These are phyloP conservation scores for Spodoptera exigua DNA, from an alignment of 2,888 invertebrate species.

Conservation along the genomic window DNA sequence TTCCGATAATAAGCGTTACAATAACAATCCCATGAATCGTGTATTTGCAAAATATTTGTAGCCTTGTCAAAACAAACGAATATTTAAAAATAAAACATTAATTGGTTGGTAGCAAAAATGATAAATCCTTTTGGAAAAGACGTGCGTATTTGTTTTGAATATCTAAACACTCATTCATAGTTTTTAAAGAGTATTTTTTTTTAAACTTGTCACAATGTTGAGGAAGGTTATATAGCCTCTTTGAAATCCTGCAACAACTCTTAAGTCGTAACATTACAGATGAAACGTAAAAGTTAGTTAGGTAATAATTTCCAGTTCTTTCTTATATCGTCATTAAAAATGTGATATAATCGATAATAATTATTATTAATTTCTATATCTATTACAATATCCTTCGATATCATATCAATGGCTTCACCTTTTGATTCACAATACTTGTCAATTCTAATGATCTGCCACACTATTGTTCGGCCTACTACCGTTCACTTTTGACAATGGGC, in stretches of 20 bases:
- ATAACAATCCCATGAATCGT: slow-evolving; percentile 35
- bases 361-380: slow-evolving; percentile 14
- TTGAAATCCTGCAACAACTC: no score
- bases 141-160: background rate
- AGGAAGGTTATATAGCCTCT: no score
- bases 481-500: slow-evolving; percentile 51
- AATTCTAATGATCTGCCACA: slow-evolving; percentile 66
- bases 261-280: no score
- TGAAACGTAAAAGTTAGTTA: no score
- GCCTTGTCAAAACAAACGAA: slow-evolving; percentile 41
- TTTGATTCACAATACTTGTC: slow-evolving; percentile 64
- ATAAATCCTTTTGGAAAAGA: slow-evolving; percentile 21
- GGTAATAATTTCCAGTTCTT: background rate
- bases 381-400: slow-evolving; percentile 46
- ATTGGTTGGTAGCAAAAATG: slow-evolving; percentile 26
- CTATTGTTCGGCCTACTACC: slow-evolving; percentile 69
- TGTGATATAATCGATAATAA: slow-evolving; percentile 3
- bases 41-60: slow-evolving; percentile 35
- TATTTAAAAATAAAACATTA: slow-evolving; percentile 8
- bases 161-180: background rate
- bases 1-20: slow-evolving; percentile 25
- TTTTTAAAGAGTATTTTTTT: no score
- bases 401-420: slow-evolving; percentile 34
- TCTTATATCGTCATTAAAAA: background rate
- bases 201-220: no score